Evolutionary conservation across 2,113 vertebrate species (phyloP), one percentile per base, ranked within the genome.

Genomic region (Pipra filicauda): DNA sequence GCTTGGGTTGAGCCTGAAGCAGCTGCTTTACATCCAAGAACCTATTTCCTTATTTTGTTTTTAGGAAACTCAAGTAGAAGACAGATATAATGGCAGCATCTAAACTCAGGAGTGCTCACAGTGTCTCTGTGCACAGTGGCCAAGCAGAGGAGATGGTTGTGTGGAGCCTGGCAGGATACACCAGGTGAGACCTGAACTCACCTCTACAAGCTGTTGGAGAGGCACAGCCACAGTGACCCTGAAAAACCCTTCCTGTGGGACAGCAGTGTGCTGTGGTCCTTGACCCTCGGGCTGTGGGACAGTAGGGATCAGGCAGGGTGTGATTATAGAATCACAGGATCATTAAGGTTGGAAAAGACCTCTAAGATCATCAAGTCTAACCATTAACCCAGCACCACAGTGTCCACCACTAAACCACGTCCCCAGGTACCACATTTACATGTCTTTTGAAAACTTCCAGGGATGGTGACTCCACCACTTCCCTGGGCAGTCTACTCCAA

Each of bases 251-350:
- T 30, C 35, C 49, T 57, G 20, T 33, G 12, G 20, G 61, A 59
- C 10, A 89, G 57, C 66, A 31, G 24, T 0, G 1, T 23, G 37
- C 57, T 44, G 58, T 31, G 58, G 12, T 17, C 33, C 49, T 67
- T 46, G 81, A 37, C 39, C 26, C 41, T 33, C 0, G 0, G 58
- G 43, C 48, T 71, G 30, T 2, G 5, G 54, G 41, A 76, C 20
- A 11, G 18, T 43, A 74, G 48, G 30, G 35, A 55, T 74, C 51
- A 64, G 64, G n/a, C 28, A 69, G 48, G 33, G 33, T 26, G 57
- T 31, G 57, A 57, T 57, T 33, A 57, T 0, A 24, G 49, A 33
- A 70, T 37, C 49, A 71, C 0, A 33, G 35, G 31, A 35, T 72
- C 28, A 65, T 18, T 31, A 64, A 71, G 5, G 4, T 14, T 71